These are phyloP conservation scores for Agrochola macilenta DNA, from an alignment of 2,888 invertebrate species.

Conservation along the genomic window DNA sequence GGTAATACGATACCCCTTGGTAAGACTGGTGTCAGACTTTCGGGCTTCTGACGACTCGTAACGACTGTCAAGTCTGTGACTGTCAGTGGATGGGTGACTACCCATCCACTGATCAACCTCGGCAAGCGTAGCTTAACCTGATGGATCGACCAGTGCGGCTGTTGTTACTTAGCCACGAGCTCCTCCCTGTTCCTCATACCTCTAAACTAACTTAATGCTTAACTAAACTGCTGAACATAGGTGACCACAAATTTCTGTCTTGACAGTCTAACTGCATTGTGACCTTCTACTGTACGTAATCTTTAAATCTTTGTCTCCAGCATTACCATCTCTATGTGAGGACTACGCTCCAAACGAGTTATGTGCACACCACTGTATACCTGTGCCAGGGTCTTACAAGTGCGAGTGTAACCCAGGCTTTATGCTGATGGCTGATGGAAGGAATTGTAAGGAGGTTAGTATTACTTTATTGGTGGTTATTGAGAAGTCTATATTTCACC, in stretches of 20 bases:
- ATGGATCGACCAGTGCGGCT: no score
- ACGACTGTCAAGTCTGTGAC: no score
- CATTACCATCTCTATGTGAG: conserved; percentile 81
- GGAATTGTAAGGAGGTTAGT: conserved; percentile 91
- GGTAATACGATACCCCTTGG: no score
- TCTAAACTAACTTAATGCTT: neutral
- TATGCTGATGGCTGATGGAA: conserved; percentile 92
- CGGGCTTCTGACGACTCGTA: no score
- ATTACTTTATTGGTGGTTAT: neutral
- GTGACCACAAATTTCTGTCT: neutral
- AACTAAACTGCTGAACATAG: neutral
- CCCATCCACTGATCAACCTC: no score
- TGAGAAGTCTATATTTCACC: neutral
- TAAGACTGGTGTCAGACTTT: no score
- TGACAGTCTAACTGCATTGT: neutral
- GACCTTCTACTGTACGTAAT: neutral
- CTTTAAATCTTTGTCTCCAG: conserved; percentile 62
- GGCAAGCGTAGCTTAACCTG: no score
- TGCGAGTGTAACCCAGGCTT: conserved; percentile 94
- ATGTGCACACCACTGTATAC: conserved; percentile 95
- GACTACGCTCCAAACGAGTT: conserved; percentile 89
- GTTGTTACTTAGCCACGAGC: no score
- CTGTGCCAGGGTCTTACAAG: conserved; percentile 92
- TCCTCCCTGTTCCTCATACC: no score
- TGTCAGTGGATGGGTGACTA: no score